Evolutionary conservation across 2,797 vertebrate species (phyloP).

Genomic region (Ctenosaura bakeri): DNA sequence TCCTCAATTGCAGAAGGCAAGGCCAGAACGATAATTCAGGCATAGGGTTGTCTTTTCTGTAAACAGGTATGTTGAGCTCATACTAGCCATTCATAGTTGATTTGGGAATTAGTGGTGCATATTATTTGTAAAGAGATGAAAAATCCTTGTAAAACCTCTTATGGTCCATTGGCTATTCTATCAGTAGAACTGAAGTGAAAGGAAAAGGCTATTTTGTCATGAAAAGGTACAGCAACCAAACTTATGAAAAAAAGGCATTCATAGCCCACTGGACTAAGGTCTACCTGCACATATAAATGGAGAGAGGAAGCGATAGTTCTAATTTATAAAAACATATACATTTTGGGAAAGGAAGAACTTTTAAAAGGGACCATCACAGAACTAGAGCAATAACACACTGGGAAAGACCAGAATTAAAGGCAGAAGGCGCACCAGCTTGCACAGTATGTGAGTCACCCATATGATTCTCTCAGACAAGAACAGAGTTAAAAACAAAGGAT

Average conservation of each 20-base stretch:
- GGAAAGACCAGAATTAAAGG: constrained; percentile 59
- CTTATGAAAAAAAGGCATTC: background rate
- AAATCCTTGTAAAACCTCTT: constrained; percentile 12
- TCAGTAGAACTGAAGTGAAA: constrained; percentile 16
- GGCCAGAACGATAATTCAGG: background rate
- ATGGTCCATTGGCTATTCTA: constrained; percentile 32
- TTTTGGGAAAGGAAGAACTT: constrained; percentile 48
- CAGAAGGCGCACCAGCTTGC: constrained; percentile 49
- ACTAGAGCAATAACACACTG: constrained; percentile 76
- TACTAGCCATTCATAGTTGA: background rate
- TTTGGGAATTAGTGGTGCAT: constrained; percentile 16
- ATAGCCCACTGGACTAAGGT: constrained; percentile 23
- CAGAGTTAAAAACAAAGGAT: constrained; percentile 39
- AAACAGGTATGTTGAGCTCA: background rate
- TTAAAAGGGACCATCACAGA: constrained; percentile 85
- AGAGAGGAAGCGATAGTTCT: constrained; percentile 49
- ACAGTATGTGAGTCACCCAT: constrained; percentile 14
- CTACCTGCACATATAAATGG: constrained; percentile 21
- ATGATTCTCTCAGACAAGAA: constrained; percentile 26
- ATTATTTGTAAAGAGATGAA: constrained; percentile 18
- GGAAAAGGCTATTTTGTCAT: constrained; percentile 48
- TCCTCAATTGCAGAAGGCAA: background rate
- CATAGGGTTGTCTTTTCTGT: background rate
- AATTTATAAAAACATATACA: constrained; percentile 41
- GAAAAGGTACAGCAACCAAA: constrained; percentile 55